These are phyloP conservation scores for Perizoma affinitatum DNA, from an alignment of 2,888 invertebrate genomes.

Conservation along the genomic window DNA sequence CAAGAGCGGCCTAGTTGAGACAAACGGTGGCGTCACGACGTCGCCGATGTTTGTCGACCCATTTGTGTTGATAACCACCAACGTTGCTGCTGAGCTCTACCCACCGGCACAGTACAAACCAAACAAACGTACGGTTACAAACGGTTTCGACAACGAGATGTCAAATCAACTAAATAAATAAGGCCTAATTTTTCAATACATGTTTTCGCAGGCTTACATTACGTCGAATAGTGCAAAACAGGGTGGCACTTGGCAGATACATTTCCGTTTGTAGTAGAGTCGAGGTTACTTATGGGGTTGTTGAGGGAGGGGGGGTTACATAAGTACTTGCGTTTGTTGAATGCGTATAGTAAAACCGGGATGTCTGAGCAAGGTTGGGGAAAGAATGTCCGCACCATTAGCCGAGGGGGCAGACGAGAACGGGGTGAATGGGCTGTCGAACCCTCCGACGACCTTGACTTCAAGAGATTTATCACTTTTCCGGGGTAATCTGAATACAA, in stretches of 20 bases:
- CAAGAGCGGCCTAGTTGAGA: conserved; percentile 77
- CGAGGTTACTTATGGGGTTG: conserved; percentile 50
- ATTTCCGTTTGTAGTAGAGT: conserved; percentile 44
- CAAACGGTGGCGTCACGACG: conserved; percentile 67
- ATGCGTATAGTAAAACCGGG: conserved; percentile 59
- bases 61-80: conserved; percentile 66
- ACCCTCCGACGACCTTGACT: conserved; percentile 81
- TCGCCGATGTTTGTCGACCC: conserved; percentile 62
- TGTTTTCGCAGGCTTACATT: not conserved
- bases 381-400: conserved; percentile 80
- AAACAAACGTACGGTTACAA: conserved; percentile 17
- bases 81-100: conserved; percentile 36
- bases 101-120: conserved; percentile 23
- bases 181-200: not conserved
- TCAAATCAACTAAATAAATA: conserved; percentile 31
- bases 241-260: conserved; percentile 44
- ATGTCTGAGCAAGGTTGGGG: conserved; percentile 67
- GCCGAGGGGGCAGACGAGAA: conserved; percentile 73
- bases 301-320: conserved; percentile 46
- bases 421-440: conserved; percentile 81
- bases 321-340: conserved; percentile 46
- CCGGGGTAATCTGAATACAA: conserved; percentile 81
- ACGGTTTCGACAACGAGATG: conserved; percentile 9
- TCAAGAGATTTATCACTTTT: conserved; percentile 78
- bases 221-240: conserved; percentile 40